Conservation (phyloP, 2,797 vertebrate species). For the Lutjanus campechanus region DNA sequence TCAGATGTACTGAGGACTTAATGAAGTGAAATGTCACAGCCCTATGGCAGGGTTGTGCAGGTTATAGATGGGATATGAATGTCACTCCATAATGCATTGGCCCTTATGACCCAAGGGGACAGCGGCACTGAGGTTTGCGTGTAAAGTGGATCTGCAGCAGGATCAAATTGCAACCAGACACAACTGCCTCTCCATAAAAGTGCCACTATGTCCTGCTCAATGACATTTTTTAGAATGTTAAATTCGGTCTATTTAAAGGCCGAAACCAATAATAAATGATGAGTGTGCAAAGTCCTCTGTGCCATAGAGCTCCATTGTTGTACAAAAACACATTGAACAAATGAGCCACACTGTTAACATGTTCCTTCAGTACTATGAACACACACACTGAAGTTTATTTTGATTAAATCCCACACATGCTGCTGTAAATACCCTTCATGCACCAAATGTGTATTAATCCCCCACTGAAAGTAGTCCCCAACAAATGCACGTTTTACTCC, state of each 20-base stretch:
- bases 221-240: background rate
- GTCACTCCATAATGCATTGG: conserved; percentile 60
- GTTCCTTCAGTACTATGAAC: background rate
- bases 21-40: conserved; percentile 73
- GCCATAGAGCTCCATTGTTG: no score
- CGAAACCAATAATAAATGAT: no score
- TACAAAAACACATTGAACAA: no score
- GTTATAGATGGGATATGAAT: conserved; percentile 69
- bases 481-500: background rate
- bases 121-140: background rate
- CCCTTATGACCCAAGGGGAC: conserved; percentile 30
- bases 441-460: background rate
- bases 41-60: conserved; percentile 38
- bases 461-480: no score
- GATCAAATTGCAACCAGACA: background rate
- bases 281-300: background rate
- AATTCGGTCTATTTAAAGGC: no score
- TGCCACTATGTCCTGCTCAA: background rate
- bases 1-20: conserved; percentile 56
- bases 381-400: background rate
- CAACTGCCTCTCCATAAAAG: background rate
- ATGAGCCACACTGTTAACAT: no score
- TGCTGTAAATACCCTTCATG: background rate
- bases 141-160: conserved; percentile 13
- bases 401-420: background rate